A percentile compares a stretch with the other conserved stretches of the same genome.
Evolutionary conservation across 2,888 invertebrate species (phyloP).

Genomic region (Sminthurinus aureus): DNA sequence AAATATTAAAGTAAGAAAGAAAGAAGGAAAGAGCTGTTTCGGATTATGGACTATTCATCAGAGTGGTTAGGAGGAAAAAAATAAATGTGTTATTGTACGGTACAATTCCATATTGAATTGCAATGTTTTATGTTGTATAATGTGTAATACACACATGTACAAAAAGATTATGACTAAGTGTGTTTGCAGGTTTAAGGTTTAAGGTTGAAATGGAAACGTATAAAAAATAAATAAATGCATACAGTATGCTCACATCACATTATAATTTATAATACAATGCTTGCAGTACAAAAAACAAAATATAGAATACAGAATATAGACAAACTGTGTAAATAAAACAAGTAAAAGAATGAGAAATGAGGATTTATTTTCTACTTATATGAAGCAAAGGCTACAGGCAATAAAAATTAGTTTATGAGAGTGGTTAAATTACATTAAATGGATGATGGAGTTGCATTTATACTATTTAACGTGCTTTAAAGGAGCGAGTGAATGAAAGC

Average conservation of each 20-base stretch:
- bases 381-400: not conserved
- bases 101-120: not conserved
- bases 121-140: not conserved
- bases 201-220: not conserved
- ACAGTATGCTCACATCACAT: no score
- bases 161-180: not conserved
- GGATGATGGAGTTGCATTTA: not conserved
- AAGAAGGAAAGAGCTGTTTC: no score
- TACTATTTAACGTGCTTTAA: not conserved
- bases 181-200: conserved; percentile 17
- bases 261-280: no score
- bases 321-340: not conserved
- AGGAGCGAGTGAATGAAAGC: not conserved
- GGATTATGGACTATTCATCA: not conserved
- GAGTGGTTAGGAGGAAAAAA: not conserved
- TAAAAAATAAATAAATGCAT: no score
- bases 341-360: not conserved
- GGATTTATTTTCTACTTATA: not conserved
- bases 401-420: conserved; percentile 15
- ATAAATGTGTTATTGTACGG: conserved; percentile 7
- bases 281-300: not conserved
- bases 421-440: conserved; percentile 5
- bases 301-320: not conserved
- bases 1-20: no score
- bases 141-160: not conserved